Evolutionary conservation across 1,140 invertebrate genomes (phyloP).

Genomic region (Drosophila pruinosa): DNA sequence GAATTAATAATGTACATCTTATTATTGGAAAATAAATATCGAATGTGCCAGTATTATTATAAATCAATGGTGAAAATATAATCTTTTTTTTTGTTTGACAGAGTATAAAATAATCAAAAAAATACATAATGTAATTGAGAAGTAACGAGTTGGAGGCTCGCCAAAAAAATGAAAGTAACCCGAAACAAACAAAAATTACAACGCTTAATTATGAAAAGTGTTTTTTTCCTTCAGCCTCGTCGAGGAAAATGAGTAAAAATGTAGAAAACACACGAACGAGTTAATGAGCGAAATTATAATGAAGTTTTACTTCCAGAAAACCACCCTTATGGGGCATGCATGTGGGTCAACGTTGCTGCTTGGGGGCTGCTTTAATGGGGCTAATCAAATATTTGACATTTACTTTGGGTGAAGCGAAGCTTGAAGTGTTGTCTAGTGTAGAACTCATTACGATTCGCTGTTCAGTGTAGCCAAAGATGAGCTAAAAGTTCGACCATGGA

Average conservation of each 20-base stretch:
- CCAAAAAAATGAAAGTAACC: constrained; percentile 16
- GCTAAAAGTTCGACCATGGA: not conserved
- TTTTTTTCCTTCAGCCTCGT: constrained; percentile 43
- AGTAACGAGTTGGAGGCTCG: not conserved
- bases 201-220: constrained; percentile 78
- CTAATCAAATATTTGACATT: constrained; percentile 79
- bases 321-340: constrained; percentile 49
- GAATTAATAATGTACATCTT: no score
- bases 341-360: constrained; percentile 53
- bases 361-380: constrained; percentile 60
- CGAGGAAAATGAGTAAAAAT: constrained; percentile 35
- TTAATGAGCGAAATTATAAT: constrained; percentile 77
- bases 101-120: not conserved
- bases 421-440: constrained; percentile 45
- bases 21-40: not conserved
- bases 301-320: constrained; percentile 51
- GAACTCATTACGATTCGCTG: constrained; percentile 44
- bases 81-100: not conserved
- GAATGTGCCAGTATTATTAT: not conserved
- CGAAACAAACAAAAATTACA: constrained; percentile 72
- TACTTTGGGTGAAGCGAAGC: constrained; percentile 48
- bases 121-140: constrained; percentile 38
- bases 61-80: not conserved
- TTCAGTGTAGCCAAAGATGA: not conserved
- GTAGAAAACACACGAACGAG: constrained; percentile 55